Evolutionary conservation across 2,797 vertebrate species (phyloP).

Genomic region (Clarias fuscus): DNA sequence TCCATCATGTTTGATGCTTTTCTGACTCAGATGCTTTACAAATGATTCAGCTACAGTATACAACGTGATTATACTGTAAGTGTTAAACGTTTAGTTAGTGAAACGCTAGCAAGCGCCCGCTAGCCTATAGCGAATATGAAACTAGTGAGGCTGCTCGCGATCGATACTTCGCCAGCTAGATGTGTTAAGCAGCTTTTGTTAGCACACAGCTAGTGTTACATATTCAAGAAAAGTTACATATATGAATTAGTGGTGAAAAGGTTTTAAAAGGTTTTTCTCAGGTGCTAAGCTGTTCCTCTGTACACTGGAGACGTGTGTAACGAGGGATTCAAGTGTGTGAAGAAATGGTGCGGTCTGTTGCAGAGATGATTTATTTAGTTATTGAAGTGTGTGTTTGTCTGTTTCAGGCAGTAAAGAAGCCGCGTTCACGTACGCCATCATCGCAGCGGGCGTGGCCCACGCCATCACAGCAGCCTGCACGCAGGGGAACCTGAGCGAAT

Average conservation of each 20-base stretch:
- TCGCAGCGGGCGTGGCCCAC: slow-evolving; percentile 92
- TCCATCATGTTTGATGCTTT: background rate
- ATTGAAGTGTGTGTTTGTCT: slow-evolving; percentile 15
- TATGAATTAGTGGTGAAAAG: background rate
- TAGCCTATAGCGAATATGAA: background rate
- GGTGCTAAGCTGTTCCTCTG: background rate
- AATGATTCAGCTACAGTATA: background rate
- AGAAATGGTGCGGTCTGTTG: background rate
- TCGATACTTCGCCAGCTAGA: background rate
- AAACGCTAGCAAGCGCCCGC: background rate
- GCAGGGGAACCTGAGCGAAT: slow-evolving; percentile 95
- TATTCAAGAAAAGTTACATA: background rate
- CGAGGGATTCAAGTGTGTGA: too few species aligned
- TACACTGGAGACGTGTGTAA: too few species aligned
- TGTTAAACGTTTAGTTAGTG: background rate
- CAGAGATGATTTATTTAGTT: background rate
- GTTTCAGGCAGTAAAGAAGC: slow-evolving; percentile 90
- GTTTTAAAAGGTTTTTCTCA: background rate
- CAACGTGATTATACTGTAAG: background rate
- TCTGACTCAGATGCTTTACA: background rate
- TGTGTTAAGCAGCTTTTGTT: background rate
- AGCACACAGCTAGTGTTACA: background rate
- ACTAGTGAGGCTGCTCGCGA: background rate
- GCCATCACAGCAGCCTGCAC: slow-evolving; percentile 94
- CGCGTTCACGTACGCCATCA: slow-evolving; percentile 94